Base-by-base conservation (phyloP, 2,113 vertebrate species). In the Cephalopterus ornatus region DNA sequence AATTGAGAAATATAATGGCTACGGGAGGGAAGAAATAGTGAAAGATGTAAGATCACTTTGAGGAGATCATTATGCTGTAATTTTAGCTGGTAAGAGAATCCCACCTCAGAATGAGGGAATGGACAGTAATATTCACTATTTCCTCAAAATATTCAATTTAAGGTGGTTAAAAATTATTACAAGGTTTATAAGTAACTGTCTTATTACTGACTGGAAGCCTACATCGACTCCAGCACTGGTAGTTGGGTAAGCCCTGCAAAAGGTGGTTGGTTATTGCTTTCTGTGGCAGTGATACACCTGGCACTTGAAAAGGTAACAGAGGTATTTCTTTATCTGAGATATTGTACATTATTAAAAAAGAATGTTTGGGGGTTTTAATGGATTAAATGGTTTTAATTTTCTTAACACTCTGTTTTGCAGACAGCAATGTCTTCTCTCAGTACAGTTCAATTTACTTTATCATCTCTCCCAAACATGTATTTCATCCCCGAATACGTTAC, bases 371-470 rank as follows among this genome's bases (percentile, higher is more conserved):
- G 0, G 0, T 2, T 82, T 94, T 35, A 66, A 77, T 50, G 21
- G 37, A 79, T 88, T 79, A 88, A 94, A 77, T 55, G 12, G 21
- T 53, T 92, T 91, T 89, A 22, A 72, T 76, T 80, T 94, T 75
- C 46, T 79, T 79, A 30, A 59, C 6, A 3, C n/a, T 56, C 26
- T 68, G 1, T 85, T 53, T 81, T 91, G 77, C 77, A 53, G 84
- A 47, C 44, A 75, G 89, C 27, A 55, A 21, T 70, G 75, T 92
- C 93, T 94, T 70, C 28, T 37, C 41, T 94, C 14, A 16, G 11
- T 87, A 28, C 8, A 42, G 46, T 76, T 79, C 37, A 82, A 82
- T 30, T 88, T 90, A 79, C 67, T 87, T 89, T 30, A 76, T 73
- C 28, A 55, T 62, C 50, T 80, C 62, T 82, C 22, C 23, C 41